phyloP scores from a whole-genome alignment of 2,888 invertebrate species.

The Andrena dorsata region DNA sequence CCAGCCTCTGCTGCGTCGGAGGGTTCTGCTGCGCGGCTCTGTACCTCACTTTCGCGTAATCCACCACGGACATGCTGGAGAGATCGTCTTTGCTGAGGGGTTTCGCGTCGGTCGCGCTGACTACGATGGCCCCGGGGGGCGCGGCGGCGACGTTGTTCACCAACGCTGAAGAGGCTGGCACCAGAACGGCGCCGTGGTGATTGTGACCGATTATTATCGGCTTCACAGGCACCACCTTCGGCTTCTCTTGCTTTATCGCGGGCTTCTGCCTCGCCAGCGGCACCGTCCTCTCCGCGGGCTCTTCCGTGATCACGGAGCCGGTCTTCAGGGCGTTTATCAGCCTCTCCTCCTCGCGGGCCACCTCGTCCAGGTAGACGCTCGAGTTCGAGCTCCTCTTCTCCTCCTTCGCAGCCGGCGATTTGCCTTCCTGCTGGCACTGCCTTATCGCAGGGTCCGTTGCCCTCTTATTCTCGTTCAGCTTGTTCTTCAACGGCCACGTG shows the following conservation, averaged over 20 bases:
- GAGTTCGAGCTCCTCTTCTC: conserved; percentile 67
- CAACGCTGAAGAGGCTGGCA: conserved; percentile 68
- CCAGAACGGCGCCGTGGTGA: conserved; percentile 50
- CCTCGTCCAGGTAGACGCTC: conserved; percentile 87
- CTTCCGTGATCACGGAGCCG: conserved; percentile 88
- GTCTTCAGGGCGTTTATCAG: conserved; percentile 92
- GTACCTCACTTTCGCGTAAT: conserved; percentile 89
- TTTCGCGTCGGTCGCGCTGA: conserved; percentile 58
- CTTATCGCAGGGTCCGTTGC: conserved; percentile 65
- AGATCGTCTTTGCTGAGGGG: conserved; percentile 78
- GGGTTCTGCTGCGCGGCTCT: conserved; percentile 86
- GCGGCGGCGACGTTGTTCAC: conserved; percentile 64
- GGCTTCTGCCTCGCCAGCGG: conserved; percentile 77
- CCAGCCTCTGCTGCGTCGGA: conserved; percentile 84
- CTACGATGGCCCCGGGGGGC: conserved; percentile 1
- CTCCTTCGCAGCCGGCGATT: conserved; percentile 66
- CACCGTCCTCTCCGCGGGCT: conserved; percentile 73
- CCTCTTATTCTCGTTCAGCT: conserved; percentile 84
- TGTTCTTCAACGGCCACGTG: conserved; percentile 88
- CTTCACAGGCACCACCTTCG: conserved; percentile 79
- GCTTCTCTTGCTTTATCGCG: conserved; percentile 80
- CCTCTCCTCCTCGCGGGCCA: conserved; percentile 93
- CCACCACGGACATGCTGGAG: conserved; percentile 86
- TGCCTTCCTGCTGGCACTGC: conserved; percentile 42
- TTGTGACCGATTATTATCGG: conserved; percentile 76